A percentile compares a stretch with the other conserved stretches of the same genome.
Evolutionary conservation across 2,888 invertebrate species (phyloP).

Genomic region (Clepsis dumicolana): DNA sequence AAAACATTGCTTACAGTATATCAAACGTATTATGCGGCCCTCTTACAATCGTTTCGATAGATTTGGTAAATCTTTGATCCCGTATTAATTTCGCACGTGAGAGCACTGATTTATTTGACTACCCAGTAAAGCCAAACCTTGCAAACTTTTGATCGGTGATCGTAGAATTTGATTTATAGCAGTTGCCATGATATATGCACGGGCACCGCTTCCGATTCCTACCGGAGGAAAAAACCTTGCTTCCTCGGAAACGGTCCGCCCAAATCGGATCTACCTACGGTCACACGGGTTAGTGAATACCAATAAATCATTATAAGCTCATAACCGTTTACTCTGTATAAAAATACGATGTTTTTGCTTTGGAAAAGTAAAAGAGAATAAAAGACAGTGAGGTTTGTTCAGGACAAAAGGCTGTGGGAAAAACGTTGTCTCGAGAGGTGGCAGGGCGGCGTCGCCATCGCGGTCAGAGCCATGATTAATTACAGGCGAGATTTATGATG

Average conservation of each 20-base stretch:
- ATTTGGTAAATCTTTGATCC: constrained; percentile 60
- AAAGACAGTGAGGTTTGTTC: constrained; percentile 44
- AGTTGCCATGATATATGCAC: constrained; percentile 62
- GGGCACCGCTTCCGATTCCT: constrained; percentile 36
- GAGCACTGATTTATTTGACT: constrained; percentile 69
- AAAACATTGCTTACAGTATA: not conserved
- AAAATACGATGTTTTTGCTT: constrained; percentile 46
- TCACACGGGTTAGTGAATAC: constrained; percentile 16
- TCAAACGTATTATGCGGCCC: not conserved
- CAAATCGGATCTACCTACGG: constrained; percentile 9
- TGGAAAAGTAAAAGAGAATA: constrained; percentile 47
- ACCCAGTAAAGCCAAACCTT: constrained; percentile 70
- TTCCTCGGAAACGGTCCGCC: not conserved
- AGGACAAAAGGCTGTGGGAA: constrained; percentile 54
- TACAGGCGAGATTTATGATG: constrained; percentile 60
- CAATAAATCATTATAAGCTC: constrained; percentile 39
- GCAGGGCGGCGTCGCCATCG: constrained; percentile 50
- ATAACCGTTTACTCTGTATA: constrained; percentile 27
- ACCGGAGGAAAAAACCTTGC: constrained; percentile 45
- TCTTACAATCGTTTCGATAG: constrained; percentile 48
- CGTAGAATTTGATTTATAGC: constrained; percentile 68
- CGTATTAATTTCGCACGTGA: constrained; percentile 71
- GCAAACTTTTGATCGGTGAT: constrained; percentile 73
- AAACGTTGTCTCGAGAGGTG: constrained; percentile 56
- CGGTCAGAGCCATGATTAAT: constrained; percentile 60